Evolutionary conservation across 1,140 invertebrate species (phyloP), one percentile per base, ranked within the genome.

Genomic region (Anadara kagoshimensis): DNA sequence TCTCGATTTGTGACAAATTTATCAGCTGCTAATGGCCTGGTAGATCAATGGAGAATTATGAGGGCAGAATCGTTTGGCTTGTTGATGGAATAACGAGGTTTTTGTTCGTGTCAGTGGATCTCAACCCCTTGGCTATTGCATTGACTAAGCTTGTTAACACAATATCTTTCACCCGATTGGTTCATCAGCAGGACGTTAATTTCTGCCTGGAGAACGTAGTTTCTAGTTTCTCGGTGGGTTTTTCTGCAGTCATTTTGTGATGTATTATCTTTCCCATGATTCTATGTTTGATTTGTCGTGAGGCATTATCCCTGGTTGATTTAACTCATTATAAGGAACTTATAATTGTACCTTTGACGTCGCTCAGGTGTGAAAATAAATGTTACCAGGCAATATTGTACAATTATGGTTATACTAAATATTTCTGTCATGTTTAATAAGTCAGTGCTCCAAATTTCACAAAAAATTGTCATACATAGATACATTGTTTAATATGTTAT

Each of bases 101-200:
- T 53, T 70, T 12, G 62, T 66, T 51, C 59, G 54, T 58, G 63
- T 54, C 45, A 62, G 47, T 53, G 36, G 54, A 24, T 7, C 16
- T 61, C n/a, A 16, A 41, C 53, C 68, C 49, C 24, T 16, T 26
- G 57, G 68, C 36, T 29, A 45, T 14, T 16, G 26, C 16, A 59
- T 29, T 57, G 56, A 65, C 73, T 65, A 47, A 54, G 56, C 49
- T 56, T 54, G 62, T 70, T 75, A 75, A 75, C 70, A 53, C 63
- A 66, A 75, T 75, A 65, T 53, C 61, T 75, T 62, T 44, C 47
- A 67, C 68, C 45, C 66, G 73, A 75, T 65, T 75, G 70, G 22
- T 36, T 59, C 45, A 65, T 41, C 63, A 44, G 49, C 43, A 47
- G 36, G 54, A 47, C 54, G 53, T 51, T 69, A 58, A 53, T 69